Evolutionary conservation across 2,113 vertebrate species (phyloP).

Genomic region (Gadus macrocephalus): DNA sequence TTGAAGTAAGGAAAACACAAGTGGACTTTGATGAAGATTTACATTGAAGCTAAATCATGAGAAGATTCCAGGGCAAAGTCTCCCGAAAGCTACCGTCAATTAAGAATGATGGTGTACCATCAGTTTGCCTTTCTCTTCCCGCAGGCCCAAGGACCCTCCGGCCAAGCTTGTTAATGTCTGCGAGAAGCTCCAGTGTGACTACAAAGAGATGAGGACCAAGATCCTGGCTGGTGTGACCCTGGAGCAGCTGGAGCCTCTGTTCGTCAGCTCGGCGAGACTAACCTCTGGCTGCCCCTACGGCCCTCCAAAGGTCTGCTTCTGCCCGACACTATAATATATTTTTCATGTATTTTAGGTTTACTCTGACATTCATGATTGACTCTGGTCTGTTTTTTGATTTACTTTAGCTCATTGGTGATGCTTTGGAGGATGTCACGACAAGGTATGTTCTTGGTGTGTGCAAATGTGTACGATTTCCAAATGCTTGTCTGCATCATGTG

Average conservation of each 20-base stretch:
- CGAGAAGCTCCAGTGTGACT: conserved; percentile 53
- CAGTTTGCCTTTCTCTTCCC: not conserved
- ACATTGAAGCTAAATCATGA: too few species aligned
- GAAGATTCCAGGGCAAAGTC: too few species aligned
- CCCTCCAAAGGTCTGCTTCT: conserved; percentile 45
- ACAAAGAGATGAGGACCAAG: conserved; percentile 47
- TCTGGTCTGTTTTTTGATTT: not conserved
- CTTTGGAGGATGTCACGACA: not conserved
- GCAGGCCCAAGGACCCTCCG: conserved; percentile 33
- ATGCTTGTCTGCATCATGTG: not conserved
- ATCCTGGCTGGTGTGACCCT: conserved; percentile 58
- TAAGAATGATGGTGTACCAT: too few species aligned
- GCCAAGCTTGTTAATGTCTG: conserved; percentile 32
- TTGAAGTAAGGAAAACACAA: too few species aligned
- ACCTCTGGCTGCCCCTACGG: conserved; percentile 18
- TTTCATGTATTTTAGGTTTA: not conserved
- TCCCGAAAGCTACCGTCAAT: too few species aligned
- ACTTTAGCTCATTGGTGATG: conserved; percentile 24
- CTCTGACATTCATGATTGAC: not conserved
- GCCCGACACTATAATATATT: not conserved
- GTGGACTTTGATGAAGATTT: too few species aligned
- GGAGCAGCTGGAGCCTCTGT: conserved; percentile 54
- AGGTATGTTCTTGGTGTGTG: conserved; percentile 19
- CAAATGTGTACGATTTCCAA: not conserved
- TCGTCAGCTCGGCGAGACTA: conserved; percentile 40